Percentiles rank a stretch among this genome's conserved stretches.
Conservation (phyloP, 2,113 vertebrate genomes). For the Lathamus discolor region DNA sequence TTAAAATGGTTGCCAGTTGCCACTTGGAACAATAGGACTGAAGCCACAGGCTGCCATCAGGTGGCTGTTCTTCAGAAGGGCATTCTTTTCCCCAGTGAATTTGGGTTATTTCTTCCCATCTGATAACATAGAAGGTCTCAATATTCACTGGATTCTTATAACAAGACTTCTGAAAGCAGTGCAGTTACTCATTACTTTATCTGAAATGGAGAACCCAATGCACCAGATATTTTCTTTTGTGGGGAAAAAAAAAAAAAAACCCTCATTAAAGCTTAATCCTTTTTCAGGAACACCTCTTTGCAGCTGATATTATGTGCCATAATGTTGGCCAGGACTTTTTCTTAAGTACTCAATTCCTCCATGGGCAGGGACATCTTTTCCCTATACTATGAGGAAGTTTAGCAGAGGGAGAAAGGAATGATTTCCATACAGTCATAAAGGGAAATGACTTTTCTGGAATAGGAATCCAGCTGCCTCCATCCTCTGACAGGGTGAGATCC, state of each 20-base stretch:
- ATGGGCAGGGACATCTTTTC: neutral
- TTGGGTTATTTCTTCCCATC: neutral
- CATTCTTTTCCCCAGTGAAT: neutral
- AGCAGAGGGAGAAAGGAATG: neutral
- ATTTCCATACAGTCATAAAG: neutral
- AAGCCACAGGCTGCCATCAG: constrained; percentile 68
- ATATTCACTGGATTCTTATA: neutral
- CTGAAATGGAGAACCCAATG: neutral
- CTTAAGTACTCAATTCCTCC: neutral
- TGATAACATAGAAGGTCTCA: neutral
- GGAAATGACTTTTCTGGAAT: neutral
- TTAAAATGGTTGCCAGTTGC: constrained; percentile 66
- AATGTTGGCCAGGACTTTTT: neutral
- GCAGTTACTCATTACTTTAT: neutral
- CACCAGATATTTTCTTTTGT: neutral
- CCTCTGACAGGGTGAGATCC: accelerated
- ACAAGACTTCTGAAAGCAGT: neutral
- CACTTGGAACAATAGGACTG: constrained; percentile 45
- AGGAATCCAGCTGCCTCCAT: neutral
- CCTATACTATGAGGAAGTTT: neutral
- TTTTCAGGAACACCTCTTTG: neutral
- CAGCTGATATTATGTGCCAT: neutral
- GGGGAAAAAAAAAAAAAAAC: neutral
- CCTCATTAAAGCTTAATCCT: neutral
- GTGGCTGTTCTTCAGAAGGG: constrained; percentile 57